Evolutionary conservation across 2,888 invertebrate species (phyloP).

Genomic region (Myopa testacea): DNA sequence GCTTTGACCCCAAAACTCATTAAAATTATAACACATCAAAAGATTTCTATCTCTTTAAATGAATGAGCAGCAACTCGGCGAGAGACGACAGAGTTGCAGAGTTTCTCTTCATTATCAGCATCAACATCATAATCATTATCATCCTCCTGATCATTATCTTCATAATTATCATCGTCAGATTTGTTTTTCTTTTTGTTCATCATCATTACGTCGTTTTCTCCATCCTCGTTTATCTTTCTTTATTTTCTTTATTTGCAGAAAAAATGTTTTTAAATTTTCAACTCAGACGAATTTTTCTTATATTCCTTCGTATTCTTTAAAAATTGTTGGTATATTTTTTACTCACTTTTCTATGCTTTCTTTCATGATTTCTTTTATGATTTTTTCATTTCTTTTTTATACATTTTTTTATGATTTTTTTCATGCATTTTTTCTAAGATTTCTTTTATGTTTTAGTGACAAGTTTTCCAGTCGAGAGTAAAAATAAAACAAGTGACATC

Average conservation of each 20-base stretch:
- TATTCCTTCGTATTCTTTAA: no score
- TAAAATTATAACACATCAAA: conserved; percentile 41
- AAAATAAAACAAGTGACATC: conserved; percentile 3
- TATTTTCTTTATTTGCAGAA: neutral
- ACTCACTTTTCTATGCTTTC: neutral
- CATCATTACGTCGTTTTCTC: neutral
- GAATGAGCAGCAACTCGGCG: neutral
- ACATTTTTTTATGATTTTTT: neutral
- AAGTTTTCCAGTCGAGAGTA: neutral
- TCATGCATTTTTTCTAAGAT: neutral
- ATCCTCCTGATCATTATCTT: neutral
- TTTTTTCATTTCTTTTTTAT: neutral
- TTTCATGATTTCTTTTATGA: neutral
- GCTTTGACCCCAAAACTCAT: conserved; percentile 39
- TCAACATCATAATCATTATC: neutral
- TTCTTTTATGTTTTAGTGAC: conserved; percentile 12
- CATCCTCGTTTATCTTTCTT: conserved; percentile 3
- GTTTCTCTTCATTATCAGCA: neutral
- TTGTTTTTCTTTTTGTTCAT: neutral
- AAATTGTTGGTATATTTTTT: neutral
- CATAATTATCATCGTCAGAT: neutral
- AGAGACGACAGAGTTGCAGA: conserved; percentile 1
- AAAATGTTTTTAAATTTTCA: neutral
- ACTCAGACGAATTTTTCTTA: neutral
- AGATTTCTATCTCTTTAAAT: conserved; percentile 34